Base-by-base conservation (phyloP, 2,797 vertebrate genomes). In the Ctenosaura bakeri region DNA sequence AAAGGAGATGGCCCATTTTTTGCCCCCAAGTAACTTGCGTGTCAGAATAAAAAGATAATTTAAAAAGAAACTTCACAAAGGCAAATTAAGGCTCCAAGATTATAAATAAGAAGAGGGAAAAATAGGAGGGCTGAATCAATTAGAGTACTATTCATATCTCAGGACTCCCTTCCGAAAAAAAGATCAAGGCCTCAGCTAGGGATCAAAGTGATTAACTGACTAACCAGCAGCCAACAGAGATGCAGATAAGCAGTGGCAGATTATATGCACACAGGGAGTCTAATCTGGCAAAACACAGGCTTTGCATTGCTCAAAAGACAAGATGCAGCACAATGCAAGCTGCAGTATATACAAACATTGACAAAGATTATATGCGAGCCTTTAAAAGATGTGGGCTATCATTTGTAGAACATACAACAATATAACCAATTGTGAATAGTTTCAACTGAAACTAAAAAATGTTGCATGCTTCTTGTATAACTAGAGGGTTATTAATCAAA, bases 121-220 rank as follows among this genome's bases (percentile, higher is more conserved):
- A 86, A 94, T 0, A 87, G 26, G 92, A 90, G 46, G 64, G 52
- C 1, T 94, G 64, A 93, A 88, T 93, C 90, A 93, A 92, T 93
- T 89, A 94, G 32, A 95, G 80, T 35, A 83, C 56, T 91, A 78
- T 88, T 95, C 66, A 85, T 83, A 86, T 66, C 83, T 92, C 56
- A 92, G 82, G 56, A 92, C 32, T 94, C 87, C 71, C 46, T 93
- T 20, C 46, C 78, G 89, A 92, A 90, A 94, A 78, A 79, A 96
- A 95, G 92, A 92, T 88, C 81, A 95, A 96, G 90, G 89, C 81
- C 64, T 92, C 52, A 93, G 50, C 54, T 84, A 91, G 54, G 77
- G 82, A 96, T 92, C 86, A 92, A 91, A 93, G 86, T 62, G 89
- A 95, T 94, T 94, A 94, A 87, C 69, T 56, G 22, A 59, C 87